Conservation (phyloP, 1,140 invertebrate genomes). For the Apis cerana region DNA sequence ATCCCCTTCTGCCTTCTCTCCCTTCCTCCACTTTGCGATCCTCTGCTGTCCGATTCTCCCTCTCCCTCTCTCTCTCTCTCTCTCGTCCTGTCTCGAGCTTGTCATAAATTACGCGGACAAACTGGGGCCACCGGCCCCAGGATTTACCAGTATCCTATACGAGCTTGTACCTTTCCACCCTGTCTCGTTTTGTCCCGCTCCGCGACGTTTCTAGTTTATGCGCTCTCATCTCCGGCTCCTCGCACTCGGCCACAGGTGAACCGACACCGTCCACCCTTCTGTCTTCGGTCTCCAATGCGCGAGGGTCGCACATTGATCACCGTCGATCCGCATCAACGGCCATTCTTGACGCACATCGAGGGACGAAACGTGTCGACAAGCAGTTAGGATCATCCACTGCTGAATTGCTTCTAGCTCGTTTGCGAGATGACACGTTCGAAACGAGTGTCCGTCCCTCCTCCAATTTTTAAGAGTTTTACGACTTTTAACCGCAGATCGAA, state of each 20-base stretch:
- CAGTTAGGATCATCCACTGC: background rate
- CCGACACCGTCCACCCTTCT: background rate
- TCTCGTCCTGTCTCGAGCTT: conserved; percentile 53
- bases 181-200: conserved; percentile 52
- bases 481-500: too few species aligned
- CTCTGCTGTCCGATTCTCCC: background rate
- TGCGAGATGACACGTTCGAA: too few species aligned
- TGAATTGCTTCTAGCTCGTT: too few species aligned
- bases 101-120: conserved; percentile 76
- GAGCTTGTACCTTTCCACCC: conserved; percentile 59
- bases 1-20: background rate
- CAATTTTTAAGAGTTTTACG: too few species aligned
- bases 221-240: conserved; percentile 26
- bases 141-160: conserved; percentile 66
- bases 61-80: background rate
- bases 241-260: conserved; percentile 53
- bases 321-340: conserved; percentile 46
- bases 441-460: too few species aligned
- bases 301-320: conserved; percentile 36
- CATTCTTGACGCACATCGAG: conserved; percentile 12
- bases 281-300: background rate
- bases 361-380: conserved; percentile 14
- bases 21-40: background rate
- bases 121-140: conserved; percentile 57
- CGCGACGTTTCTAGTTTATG: conserved; percentile 29